Evolutionary conservation across 2,797 vertebrate genomes (phyloP).

Genomic region (Anas capensis): DNA sequence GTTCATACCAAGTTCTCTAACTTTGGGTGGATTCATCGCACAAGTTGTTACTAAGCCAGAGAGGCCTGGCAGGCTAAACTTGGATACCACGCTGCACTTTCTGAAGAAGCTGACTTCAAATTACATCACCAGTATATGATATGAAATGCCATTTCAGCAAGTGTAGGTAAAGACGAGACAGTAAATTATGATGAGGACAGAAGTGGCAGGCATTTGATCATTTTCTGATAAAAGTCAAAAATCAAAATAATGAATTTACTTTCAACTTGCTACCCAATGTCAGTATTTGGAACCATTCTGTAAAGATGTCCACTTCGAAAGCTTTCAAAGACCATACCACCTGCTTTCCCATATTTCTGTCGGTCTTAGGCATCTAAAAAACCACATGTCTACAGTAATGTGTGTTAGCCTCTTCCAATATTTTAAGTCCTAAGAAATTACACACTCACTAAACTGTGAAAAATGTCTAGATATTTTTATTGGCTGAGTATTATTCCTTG

Average conservation of each 20-base stretch:
- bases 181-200: not conserved
- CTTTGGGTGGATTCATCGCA: not conserved
- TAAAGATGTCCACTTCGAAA: rapidly evolving
- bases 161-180: not conserved
- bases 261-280: not conserved
- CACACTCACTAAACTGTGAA: not conserved
- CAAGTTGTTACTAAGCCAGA: not conserved
- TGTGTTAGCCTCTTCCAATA: not conserved
- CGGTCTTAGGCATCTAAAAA: not conserved
- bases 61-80: not conserved
- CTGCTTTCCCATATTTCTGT: not conserved
- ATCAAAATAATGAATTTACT: not conserved
- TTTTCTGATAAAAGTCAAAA: not conserved
- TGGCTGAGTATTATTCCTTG: too few species aligned
- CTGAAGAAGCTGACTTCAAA: not conserved
- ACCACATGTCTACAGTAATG: too few species aligned
- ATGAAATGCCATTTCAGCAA: not conserved
- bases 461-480: not conserved
- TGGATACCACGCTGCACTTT: not conserved
- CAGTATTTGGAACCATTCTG: not conserved
- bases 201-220: rapidly evolving
- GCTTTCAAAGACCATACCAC: not conserved
- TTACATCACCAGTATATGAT: not conserved
- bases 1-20: not conserved
- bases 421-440: not conserved